phyloP scores from a whole-genome alignment of 2,797 vertebrate genomes.

The Hydrophis major region DNA sequence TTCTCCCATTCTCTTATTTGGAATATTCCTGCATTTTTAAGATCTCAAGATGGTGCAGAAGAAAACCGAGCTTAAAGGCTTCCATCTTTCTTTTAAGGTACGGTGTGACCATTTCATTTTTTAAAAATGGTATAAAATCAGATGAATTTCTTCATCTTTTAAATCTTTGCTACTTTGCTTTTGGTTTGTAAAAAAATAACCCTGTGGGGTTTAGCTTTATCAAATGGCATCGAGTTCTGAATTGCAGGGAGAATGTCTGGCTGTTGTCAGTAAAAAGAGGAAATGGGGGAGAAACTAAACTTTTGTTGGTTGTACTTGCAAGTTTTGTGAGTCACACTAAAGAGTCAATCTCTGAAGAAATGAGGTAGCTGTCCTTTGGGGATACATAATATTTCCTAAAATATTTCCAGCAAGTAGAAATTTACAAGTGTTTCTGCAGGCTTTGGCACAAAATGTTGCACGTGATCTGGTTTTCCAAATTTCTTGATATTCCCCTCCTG shows the following conservation, averaged over 20 bases:
- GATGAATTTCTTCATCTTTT: background rate
- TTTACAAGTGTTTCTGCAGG: background rate
- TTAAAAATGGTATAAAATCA: too few species aligned
- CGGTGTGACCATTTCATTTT: constrained; percentile 25
- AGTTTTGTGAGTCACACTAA: background rate
- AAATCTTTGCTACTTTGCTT: background rate
- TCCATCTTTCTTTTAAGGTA: constrained; percentile 94
- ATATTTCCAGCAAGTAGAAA: background rate
- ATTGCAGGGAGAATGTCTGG: background rate
- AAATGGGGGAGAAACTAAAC: background rate
- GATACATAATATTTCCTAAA: background rate
- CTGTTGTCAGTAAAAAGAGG: background rate
- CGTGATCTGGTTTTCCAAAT: background rate
- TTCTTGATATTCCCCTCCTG: background rate
- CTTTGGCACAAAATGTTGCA: background rate
- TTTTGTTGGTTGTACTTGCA: background rate
- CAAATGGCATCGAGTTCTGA: background rate
- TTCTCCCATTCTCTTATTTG: background rate
- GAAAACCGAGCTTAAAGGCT: constrained; percentile 88
- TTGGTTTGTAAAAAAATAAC: background rate
- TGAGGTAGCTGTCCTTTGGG: background rate
- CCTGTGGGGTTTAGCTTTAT: background rate
- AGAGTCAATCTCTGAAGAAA: background rate
- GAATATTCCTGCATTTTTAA: constrained; percentile 12
- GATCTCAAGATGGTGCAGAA: constrained; percentile 90